phyloP scores from a whole-genome alignment of 2,797 vertebrate species.

The Alectoris magna region DNA sequence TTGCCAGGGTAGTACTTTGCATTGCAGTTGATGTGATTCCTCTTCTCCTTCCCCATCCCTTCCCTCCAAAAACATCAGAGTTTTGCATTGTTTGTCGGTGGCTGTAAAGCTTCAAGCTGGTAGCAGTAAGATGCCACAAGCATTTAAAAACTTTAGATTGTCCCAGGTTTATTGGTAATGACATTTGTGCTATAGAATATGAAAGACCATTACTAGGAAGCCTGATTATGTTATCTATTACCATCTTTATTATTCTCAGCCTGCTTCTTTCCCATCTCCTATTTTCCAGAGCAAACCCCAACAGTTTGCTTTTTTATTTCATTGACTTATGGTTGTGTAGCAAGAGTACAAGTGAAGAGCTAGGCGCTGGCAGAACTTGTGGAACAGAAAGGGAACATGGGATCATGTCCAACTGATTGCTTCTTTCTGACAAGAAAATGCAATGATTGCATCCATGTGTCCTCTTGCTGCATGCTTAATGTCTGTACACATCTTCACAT shows the following conservation, averaged over 20 bases:
- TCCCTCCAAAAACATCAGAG: background rate
- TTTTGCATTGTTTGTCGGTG: background rate
- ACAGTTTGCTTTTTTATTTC: background rate
- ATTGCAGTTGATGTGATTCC: rapidly evolving
- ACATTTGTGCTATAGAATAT: background rate
- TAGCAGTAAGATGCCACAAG: background rate
- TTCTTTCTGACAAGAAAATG: constrained; percentile 9
- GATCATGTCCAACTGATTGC: background rate
- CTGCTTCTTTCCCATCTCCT: background rate
- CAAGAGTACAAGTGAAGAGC: background rate
- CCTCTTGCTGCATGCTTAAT: background rate
- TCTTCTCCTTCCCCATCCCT: background rate
- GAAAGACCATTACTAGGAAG: background rate
- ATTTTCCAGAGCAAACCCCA: background rate
- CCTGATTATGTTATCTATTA: background rate
- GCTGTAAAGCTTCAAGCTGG: background rate
- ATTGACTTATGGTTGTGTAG: background rate
- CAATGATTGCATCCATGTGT: background rate
- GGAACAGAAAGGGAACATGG: background rate
- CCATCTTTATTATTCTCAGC: background rate
- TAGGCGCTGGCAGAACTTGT: background rate
- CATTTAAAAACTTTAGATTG: background rate
- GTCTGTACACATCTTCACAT: background rate
- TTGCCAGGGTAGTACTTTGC: background rate
- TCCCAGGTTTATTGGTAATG: background rate